Evolutionary conservation across 2,113 vertebrate species (phyloP).

Genomic region (Arothron firmamentum): DNA sequence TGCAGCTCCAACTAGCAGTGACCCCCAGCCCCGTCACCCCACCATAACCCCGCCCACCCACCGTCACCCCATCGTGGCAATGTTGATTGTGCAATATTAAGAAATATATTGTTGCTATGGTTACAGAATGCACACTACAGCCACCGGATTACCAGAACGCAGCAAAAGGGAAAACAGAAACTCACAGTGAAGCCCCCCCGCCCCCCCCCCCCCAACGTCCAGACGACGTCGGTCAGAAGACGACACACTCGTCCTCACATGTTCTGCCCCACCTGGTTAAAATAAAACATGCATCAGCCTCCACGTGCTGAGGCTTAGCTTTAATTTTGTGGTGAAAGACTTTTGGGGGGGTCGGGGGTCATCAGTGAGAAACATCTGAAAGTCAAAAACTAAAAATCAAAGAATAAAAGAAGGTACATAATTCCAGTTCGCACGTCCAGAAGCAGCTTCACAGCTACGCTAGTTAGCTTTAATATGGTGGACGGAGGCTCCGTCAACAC

Average conservation of each 20-base stretch:
- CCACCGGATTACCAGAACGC: conserved; percentile 51
- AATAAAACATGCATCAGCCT: too few species aligned
- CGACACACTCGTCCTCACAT: too few species aligned
- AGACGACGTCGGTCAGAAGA: too few species aligned
- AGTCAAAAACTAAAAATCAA: conserved; percentile 58
- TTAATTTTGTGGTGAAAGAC: not conserved
- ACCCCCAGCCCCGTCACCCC: conserved; percentile 63
- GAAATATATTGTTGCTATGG: conserved; percentile 88
- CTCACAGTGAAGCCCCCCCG: not conserved
- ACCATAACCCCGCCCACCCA: conserved; percentile 3
- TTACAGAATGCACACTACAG: conserved; percentile 91
- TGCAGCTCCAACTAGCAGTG: conserved; percentile 87
- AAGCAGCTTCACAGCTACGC: conserved; percentile 81
- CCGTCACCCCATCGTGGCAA: conserved; percentile 66
- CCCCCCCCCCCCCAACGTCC: not conserved
- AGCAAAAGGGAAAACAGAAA: not conserved
- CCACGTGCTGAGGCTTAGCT: too few species aligned
- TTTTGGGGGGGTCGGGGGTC: conserved; percentile 8
- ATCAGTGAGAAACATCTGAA: conserved; percentile 20
- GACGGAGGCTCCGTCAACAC: conserved; percentile 84
- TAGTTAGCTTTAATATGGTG: conserved; percentile 77
- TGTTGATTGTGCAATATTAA: conserved; percentile 92
- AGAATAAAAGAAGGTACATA: conserved; percentile 87
- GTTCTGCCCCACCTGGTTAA: too few species aligned
- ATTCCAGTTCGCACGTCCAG: conserved; percentile 80